These are phyloP conservation scores for Drosophila nasuta DNA, from an alignment of 1,140 invertebrate genomes.

Conservation along the genomic window DNA sequence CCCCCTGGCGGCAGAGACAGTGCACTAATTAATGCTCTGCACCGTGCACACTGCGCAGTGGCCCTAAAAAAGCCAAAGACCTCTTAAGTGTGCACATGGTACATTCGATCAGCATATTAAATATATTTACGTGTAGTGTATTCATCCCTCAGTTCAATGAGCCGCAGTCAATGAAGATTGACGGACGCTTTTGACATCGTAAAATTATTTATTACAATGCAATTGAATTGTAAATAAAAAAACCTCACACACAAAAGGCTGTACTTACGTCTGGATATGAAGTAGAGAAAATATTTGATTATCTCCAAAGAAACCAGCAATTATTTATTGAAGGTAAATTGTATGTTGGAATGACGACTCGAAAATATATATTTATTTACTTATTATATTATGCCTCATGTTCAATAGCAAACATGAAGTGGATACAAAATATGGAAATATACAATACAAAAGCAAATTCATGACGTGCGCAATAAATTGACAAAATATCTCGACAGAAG, in stretches of 20 bases:
- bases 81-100: slow-evolving; percentile 11
- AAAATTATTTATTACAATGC: slow-evolving; percentile 59
- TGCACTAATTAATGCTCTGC: slow-evolving; percentile 24
- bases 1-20: slow-evolving; percentile 31
- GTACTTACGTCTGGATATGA: slow-evolving; percentile 34
- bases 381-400: slow-evolving; percentile 5
- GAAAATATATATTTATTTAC: slow-evolving; percentile 21
- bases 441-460: background rate
- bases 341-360: slow-evolving; percentile 44
- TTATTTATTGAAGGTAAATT: slow-evolving; percentile 45
- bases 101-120: background rate
- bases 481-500: too few relatives aligned
- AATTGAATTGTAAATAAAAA: slow-evolving; percentile 56
- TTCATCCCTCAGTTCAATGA: slow-evolving; percentile 27
- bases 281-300: slow-evolving; percentile 61
- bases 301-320: slow-evolving; percentile 32
- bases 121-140: background rate
- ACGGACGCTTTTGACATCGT: slow-evolving; percentile 19
- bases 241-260: slow-evolving; percentile 33
- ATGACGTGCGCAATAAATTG: too few relatives aligned
- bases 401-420: slow-evolving; percentile 13
- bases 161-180: slow-evolving; percentile 23
- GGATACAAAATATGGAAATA: slow-evolving; percentile 11
- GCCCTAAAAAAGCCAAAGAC: slow-evolving; percentile 42
- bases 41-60: slow-evolving; percentile 13